phyloP scores from a whole-genome alignment of 1,140 invertebrate species.

The Drosophila baimaii region DNA sequence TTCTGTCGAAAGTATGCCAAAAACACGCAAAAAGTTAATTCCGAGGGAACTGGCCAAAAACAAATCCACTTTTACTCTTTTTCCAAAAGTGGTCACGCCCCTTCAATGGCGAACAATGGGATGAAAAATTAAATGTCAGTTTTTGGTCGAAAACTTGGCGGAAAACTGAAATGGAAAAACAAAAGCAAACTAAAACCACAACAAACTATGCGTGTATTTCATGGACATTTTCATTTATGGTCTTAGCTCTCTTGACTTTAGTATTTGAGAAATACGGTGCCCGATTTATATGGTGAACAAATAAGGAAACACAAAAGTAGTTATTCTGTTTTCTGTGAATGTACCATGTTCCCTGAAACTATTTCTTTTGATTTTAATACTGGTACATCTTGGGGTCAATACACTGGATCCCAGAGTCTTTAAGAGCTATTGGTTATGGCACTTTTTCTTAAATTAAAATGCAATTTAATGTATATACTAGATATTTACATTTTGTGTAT shows the following conservation, averaged over 20 bases:
- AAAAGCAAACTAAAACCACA: neutral
- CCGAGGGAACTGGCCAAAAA: neutral
- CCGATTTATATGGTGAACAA: neutral
- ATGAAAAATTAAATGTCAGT: neutral
- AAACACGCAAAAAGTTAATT: constrained; percentile 44
- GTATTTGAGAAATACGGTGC: neutral
- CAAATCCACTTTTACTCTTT: constrained; percentile 21
- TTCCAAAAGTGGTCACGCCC: constrained; percentile 26
- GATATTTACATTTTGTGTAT: neutral
- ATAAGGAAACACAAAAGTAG: neutral
- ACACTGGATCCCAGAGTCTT: neutral
- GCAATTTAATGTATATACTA: neutral
- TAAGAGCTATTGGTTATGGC: neutral
- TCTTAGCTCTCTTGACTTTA: neutral
- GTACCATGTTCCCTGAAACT: neutral
- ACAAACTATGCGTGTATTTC: neutral
- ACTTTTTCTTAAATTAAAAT: neutral
- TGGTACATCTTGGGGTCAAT: too few species aligned
- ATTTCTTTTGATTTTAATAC: too few species aligned
- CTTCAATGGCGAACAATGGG: neutral
- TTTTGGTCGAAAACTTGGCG: neutral
- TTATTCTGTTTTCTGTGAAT: too few species aligned
- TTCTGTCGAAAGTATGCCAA: constrained; percentile 14
- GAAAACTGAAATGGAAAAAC: neutral
- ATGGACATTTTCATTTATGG: neutral